These are phyloP conservation scores for Leptura quadrifasciata DNA, from an alignment of 2,888 invertebrate species.

Conservation along the genomic window DNA sequence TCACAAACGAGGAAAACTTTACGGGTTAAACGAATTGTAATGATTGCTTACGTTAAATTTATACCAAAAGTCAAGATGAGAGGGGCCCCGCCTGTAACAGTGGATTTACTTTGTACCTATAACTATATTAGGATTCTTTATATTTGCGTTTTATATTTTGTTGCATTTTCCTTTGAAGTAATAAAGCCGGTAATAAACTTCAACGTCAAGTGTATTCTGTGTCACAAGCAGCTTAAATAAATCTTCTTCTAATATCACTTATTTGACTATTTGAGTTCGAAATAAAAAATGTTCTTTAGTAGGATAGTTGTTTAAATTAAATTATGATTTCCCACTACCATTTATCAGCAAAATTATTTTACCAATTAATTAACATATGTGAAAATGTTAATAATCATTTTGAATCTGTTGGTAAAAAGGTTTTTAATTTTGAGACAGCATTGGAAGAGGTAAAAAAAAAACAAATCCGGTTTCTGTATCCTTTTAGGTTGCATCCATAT, in stretches of 20 bases:
- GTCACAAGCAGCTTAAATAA: background rate
- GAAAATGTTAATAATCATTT: too few relatives aligned
- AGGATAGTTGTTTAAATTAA: too few relatives aligned
- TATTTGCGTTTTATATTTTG: slow-evolving; percentile 37
- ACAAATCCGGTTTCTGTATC: too few relatives aligned
- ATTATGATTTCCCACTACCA: too few relatives aligned
- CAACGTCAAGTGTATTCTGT: background rate
- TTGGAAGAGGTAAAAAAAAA: too few relatives aligned
- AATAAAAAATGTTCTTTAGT: too few relatives aligned
- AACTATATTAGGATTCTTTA: slow-evolving; percentile 40
- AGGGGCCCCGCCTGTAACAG: slow-evolving; percentile 17
- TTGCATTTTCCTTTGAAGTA: slow-evolving; percentile 32
- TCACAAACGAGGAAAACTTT: slow-evolving; percentile 63
- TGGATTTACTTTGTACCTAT: slow-evolving; percentile 37
- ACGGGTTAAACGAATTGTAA: slow-evolving; percentile 68
- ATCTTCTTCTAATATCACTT: background rate
- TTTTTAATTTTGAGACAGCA: too few relatives aligned
- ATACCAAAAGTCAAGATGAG: slow-evolving; percentile 46
- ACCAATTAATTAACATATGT: too few relatives aligned
- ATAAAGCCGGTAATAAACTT: slow-evolving; percentile 1
- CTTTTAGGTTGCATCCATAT: too few relatives aligned
- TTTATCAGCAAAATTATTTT: too few relatives aligned
- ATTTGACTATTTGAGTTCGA: too few relatives aligned
- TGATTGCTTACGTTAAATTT: slow-evolving; percentile 60
- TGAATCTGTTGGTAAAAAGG: too few relatives aligned